A percentile compares a stretch with the other conserved stretches of the same genome.
phyloP scores from a whole-genome alignment of 2,113 vertebrate species.

The Xiphophorus maculatus region DNA sequence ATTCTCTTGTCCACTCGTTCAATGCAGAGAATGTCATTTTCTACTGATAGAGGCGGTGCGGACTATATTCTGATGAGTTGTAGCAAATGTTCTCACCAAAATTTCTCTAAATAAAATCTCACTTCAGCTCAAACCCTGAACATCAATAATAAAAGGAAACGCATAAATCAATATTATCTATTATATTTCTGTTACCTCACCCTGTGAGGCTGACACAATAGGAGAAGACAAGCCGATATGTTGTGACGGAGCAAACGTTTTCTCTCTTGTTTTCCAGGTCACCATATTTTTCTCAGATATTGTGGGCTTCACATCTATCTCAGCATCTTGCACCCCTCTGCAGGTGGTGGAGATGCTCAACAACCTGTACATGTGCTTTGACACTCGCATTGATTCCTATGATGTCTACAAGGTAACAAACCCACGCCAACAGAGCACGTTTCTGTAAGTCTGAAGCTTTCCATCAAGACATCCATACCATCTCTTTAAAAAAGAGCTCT shows the following conservation, averaged over 20 bases:
- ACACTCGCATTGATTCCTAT: constrained; percentile 88
- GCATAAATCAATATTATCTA: not conserved
- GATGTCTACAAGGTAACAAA: constrained; percentile 89
- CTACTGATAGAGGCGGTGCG: not conserved
- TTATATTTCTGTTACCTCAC: not conserved
- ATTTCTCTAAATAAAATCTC: not conserved
- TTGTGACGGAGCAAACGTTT: not conserved
- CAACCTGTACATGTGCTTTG: constrained; percentile 88
- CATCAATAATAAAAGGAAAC: not conserved
- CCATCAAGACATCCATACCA: not conserved
- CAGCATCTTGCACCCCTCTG: constrained; percentile 88
- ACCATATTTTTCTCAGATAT: constrained; percentile 93
- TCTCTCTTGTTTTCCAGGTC: constrained; percentile 74
- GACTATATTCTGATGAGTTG: not conserved
- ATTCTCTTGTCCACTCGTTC: not conserved
- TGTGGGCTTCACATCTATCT: constrained; percentile 88
- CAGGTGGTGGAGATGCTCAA: constrained; percentile 92
- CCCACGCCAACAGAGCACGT: not conserved
- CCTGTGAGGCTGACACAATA: not conserved
- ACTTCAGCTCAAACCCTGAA: not conserved
- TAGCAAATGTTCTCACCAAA: not conserved
- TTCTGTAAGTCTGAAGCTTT: not conserved
- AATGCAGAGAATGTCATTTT: not conserved
- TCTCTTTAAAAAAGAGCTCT: not conserved
- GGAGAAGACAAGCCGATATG: not conserved